Evolutionary conservation across 2,888 invertebrate species (phyloP).

Genomic region (Napeogenes inachia): DNA sequence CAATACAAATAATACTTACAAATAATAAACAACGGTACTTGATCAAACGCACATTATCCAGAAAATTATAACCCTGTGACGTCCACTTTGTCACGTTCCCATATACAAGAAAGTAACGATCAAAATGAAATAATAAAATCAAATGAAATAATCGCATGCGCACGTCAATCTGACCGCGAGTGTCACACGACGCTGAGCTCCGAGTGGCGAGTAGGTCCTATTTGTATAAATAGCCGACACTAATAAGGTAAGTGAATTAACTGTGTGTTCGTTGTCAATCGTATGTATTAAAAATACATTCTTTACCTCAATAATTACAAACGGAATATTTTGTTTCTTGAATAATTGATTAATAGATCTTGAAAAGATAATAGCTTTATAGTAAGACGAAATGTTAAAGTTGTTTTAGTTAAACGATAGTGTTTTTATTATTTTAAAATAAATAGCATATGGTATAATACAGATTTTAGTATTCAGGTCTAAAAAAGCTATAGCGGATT

Average conservation of each 20-base stretch:
- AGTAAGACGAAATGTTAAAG: too few relatives aligned
- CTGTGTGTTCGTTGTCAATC: constrained; percentile 6
- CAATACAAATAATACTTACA: too few relatives aligned
- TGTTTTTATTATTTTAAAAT: too few relatives aligned
- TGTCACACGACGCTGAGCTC: constrained; percentile 20
- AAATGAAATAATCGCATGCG: constrained; percentile 18
- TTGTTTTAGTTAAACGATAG: too few relatives aligned
- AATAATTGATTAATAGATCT: too few relatives aligned
- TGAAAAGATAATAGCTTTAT: too few relatives aligned
- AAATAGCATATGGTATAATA: too few relatives aligned
- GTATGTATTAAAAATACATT: background rate
- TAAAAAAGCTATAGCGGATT: too few relatives aligned
- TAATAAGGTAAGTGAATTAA: constrained; percentile 29
- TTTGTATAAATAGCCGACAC: constrained; percentile 33
- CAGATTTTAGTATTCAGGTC: too few relatives aligned
- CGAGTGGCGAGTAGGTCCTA: constrained; percentile 19
- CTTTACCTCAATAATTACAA: too few relatives aligned
- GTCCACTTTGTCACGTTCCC: background rate
- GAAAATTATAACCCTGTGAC: background rate
- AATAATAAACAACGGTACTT: too few relatives aligned
- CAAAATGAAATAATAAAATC: background rate
- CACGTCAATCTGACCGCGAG: constrained; percentile 18
- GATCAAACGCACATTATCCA: too few relatives aligned
- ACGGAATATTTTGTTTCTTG: background rate
- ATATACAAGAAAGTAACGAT: background rate